These are phyloP conservation scores for Leucophenga maculata DNA, from an alignment of 2,888 invertebrate genomes.

Conservation along the genomic window DNA sequence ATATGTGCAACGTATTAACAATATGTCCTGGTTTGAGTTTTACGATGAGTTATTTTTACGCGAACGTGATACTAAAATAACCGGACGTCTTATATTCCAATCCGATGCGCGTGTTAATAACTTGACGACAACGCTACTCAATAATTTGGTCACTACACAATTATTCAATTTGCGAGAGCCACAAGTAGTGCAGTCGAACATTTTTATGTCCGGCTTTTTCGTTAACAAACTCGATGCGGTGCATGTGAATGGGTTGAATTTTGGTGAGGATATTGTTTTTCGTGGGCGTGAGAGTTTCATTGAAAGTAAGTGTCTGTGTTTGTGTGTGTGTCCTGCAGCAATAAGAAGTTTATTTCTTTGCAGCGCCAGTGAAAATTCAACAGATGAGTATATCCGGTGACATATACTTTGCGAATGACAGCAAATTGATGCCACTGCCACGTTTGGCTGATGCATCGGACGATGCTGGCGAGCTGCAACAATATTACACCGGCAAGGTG, in stretches of 20 bases:
- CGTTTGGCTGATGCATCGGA: not conserved
- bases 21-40: constrained; percentile 58
- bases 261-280: constrained; percentile 64
- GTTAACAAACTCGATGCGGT: constrained; percentile 51
- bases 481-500: constrained; percentile 63
- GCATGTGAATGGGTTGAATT: constrained; percentile 60
- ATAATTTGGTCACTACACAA: constrained; percentile 52
- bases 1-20: constrained; percentile 59
- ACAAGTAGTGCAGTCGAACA: constrained; percentile 59
- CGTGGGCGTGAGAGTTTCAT: constrained; percentile 54
- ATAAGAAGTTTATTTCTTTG: constrained; percentile 1
- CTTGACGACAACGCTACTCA: constrained; percentile 52
- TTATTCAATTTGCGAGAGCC: constrained; percentile 61
- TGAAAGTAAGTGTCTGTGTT: constrained; percentile 48
- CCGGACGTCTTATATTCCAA: constrained; percentile 62
- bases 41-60: constrained; percentile 58
- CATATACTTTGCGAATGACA: constrained; percentile 47
- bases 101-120: constrained; percentile 46
- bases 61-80: constrained; percentile 57
- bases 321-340: not conserved
- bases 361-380: constrained; percentile 65
- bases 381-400: constrained; percentile 57
- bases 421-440: constrained; percentile 17
- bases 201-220: constrained; percentile 59
- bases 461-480: constrained; percentile 48